A percentile compares a stretch with the other conserved stretches of the same genome.
Evolutionary conservation across 2,888 invertebrate genomes (phyloP).

Genomic region (Ganaspis brasiliensis): DNA sequence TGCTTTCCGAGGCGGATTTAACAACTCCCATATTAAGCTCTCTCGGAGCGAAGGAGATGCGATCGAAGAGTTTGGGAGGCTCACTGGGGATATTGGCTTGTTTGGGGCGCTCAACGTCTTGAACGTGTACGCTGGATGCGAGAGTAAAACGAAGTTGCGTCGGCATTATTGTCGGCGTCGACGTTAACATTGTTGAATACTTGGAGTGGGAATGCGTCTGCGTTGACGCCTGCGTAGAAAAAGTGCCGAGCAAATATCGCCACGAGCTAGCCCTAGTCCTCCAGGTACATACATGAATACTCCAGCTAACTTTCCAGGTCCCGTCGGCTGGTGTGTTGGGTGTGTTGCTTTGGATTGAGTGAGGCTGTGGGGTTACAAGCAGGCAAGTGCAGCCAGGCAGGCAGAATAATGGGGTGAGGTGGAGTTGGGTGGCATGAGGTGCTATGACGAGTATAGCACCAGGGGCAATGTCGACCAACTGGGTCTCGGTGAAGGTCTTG

Average conservation of each 20-base stretch:
- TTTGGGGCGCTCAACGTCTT: conserved; percentile 63
- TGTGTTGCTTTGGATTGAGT: conserved; percentile 21
- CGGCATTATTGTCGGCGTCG: conserved; percentile 66
- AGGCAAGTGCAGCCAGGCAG: not conserved
- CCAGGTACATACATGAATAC: too few relatives aligned
- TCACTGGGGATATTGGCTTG: conserved; percentile 41
- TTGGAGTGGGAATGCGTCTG: conserved; percentile 56
- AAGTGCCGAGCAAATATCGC: conserved; percentile 50
- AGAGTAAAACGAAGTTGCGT: conserved; percentile 56
- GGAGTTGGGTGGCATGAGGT: conserved; percentile 40
- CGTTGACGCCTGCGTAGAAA: conserved; percentile 72
- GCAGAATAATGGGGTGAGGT: conserved; percentile 6
- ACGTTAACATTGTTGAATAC: conserved; percentile 47
- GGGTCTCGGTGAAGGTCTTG: conserved; percentile 71
- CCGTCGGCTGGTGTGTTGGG: conserved; percentile 6
- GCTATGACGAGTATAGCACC: conserved; percentile 60
- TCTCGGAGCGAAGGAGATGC: conserved; percentile 4
- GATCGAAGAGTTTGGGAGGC: conserved; percentile 20
- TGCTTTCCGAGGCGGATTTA: conserved; percentile 73
- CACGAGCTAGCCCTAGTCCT: conserved; percentile 43
- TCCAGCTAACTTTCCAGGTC: conserved; percentile 49
- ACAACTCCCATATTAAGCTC: conserved; percentile 75
- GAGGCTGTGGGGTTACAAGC: conserved; percentile 14
- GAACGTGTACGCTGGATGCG: conserved; percentile 37
- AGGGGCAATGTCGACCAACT: conserved; percentile 79